Evolutionary conservation across 1,140 invertebrate genomes (phyloP).

Genomic region (Drosophila sechellia): DNA sequence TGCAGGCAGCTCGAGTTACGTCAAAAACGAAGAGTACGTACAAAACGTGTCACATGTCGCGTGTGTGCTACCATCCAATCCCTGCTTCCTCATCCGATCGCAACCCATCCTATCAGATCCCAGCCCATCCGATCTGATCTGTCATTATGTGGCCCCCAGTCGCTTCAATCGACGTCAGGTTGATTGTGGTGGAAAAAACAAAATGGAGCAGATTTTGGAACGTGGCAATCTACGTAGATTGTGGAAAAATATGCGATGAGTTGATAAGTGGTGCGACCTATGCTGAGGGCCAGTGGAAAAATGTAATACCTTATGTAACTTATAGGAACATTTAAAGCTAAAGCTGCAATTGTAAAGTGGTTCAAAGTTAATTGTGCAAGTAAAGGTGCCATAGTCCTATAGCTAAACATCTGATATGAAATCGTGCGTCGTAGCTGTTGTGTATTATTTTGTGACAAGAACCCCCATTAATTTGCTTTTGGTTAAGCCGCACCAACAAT

Average conservation of each 20-base stretch:
- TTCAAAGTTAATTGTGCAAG: no score
- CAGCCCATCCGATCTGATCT: constrained; percentile 9
- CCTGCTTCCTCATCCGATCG: constrained; percentile 39
- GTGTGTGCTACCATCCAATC: not conserved
- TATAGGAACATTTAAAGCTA: no score
- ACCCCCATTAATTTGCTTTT: not conserved
- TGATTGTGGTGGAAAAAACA: constrained; percentile 26
- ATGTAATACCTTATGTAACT: not conserved
- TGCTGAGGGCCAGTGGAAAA: not conserved
- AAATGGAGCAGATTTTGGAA: constrained; percentile 17
- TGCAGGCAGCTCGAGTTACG: constrained; percentile 35
- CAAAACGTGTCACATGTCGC: constrained; percentile 46
- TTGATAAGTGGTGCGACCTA: constrained; percentile 35
- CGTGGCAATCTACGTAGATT: constrained; percentile 29
- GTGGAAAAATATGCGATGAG: constrained; percentile 44
- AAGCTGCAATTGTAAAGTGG: no score
- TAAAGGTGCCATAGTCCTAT: no score
- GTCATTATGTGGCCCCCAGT: constrained; percentile 20
- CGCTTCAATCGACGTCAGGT: constrained; percentile 43
- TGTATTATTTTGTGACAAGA: not conserved
- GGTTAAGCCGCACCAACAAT: constrained; percentile 6
- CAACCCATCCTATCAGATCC: constrained; percentile 10
- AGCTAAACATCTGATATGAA: no score
- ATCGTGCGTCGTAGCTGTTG: no score
- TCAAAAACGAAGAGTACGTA: constrained; percentile 42